Conservation (phyloP, 2,797 vertebrate species). For the Microchirus variegatus region DNA sequence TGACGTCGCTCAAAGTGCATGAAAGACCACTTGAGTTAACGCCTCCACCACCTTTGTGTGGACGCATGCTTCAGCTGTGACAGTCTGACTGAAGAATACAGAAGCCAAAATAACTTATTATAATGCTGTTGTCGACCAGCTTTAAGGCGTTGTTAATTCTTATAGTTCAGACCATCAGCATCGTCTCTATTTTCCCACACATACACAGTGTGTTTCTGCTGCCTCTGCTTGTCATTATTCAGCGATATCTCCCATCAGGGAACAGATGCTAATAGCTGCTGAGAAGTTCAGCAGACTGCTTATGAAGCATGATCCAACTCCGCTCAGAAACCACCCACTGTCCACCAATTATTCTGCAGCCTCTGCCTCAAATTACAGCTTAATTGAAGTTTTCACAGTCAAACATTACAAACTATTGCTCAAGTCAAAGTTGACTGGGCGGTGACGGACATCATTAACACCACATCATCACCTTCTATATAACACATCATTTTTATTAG, state of each 20-base stretch:
- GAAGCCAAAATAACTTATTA: no score
- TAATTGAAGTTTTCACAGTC: constrained; percentile 72
- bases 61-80: no score
- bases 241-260: constrained; percentile 55
- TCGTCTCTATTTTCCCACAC: neutral
- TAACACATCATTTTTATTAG: no score
- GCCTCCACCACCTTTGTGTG: no score
- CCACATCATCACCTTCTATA: constrained; percentile 72
- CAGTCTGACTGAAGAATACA: no score
- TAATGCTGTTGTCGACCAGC: no score
- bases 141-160: no score
- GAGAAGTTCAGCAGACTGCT: constrained; percentile 53
- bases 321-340: constrained; percentile 52
- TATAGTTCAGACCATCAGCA: no score
- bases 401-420: constrained; percentile 58
- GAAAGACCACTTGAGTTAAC: no score
- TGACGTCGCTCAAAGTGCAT: no score
- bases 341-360: constrained; percentile 56
- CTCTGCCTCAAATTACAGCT: constrained; percentile 60
- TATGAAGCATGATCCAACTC: constrained; percentile 55
- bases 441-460: constrained; percentile 74
- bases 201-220: constrained; percentile 19
- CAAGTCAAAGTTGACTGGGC: constrained; percentile 68
- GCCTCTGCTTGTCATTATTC: constrained; percentile 52
- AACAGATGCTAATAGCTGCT: constrained; percentile 50